Evolutionary conservation across 1,140 invertebrate genomes (phyloP), one percentile per base, ranked within the genome.

Genomic region (Grapholita molesta): DNA sequence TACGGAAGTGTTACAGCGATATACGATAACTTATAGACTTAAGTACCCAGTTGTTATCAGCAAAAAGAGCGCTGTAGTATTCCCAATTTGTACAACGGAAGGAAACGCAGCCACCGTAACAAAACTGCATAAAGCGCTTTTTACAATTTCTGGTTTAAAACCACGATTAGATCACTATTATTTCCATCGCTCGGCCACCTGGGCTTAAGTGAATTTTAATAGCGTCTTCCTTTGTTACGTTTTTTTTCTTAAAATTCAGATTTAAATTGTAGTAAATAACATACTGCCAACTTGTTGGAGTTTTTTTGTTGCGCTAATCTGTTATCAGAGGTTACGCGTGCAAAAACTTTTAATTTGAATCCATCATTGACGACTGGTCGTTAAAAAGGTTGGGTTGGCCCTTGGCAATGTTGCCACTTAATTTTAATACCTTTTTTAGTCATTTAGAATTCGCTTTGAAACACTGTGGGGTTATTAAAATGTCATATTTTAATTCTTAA

Each of bases 171-270:
- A 72, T 75, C 68, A 64, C 24, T 70, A 15, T 38, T 35, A 35
- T 77, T 75, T 69, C 52, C 66, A 30, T 25, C 70, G 55, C 42
- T 24, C 57, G 67, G 66, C 28, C 52, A 70, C 69, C 67, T 69
- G 71, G 64, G 15, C 23, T 66, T 77, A 78, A 80, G 74, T 76
- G 76, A 73, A 71, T 75, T 80, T 78, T 80, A 80, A 80, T 78
- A 76, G 74, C 76, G 18, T 35, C 73, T 74, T 70, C 73, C 76
- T 73, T 75, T 70, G 69, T 80, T 72, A 74, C 70, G 69, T 67
- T 52, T 11, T 24, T 7, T 67, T 64, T 30, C 52, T 67, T 73
- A 75, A 75, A 57, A 61, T 61, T 15, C 25, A 30, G 25, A n/a
- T 61, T 15, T 2, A 61, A 61, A 30, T 61, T 15, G 21, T 25